Conservation (phyloP, 2,888 invertebrate species). For the Sarcophaga subvicina region DNA sequence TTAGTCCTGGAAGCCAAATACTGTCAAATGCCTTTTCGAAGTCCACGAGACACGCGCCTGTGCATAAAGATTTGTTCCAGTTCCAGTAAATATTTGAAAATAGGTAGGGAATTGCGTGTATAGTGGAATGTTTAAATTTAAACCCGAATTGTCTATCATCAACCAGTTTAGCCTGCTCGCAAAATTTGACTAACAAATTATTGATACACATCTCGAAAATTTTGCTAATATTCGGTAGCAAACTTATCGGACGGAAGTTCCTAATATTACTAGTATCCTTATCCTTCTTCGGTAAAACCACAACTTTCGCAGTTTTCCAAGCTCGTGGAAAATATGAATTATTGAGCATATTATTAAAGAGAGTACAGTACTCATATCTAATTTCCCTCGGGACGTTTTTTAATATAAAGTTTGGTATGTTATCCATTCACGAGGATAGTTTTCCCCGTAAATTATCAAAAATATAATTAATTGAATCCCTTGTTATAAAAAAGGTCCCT, state of each 20-base stretch:
- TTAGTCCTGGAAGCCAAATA: conserved; percentile 11
- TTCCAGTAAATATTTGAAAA: conserved; percentile 28
- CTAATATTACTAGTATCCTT: background rate
- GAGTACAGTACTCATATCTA: too few species aligned
- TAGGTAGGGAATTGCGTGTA: background rate
- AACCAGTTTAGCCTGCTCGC: background rate
- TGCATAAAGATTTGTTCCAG: conserved; percentile 11
- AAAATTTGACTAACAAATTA: background rate
- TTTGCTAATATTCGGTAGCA: conserved; percentile 17
- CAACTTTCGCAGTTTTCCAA: too few species aligned
- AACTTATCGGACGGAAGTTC: too few species aligned
- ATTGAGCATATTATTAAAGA: too few species aligned
- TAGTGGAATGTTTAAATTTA: conserved; percentile 21
- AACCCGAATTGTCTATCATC: background rate
- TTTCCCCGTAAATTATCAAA: too few species aligned
- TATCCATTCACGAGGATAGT: too few species aligned
- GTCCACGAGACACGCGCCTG: background rate
- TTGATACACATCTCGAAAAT: conserved; percentile 5
- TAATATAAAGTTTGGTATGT: too few species aligned
- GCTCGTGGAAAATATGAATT: too few species aligned
- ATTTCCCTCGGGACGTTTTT: too few species aligned
- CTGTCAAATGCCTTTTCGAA: conserved; percentile 9
- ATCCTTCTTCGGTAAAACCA: background rate
- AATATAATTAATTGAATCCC: too few species aligned
- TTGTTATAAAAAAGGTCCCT: too few species aligned